Percentiles rank a stretch among this genome's conserved stretches.
These are phyloP conservation scores for Drosophila repleta DNA, from an alignment of 1,140 invertebrate species.

Conservation along the genomic window DNA sequence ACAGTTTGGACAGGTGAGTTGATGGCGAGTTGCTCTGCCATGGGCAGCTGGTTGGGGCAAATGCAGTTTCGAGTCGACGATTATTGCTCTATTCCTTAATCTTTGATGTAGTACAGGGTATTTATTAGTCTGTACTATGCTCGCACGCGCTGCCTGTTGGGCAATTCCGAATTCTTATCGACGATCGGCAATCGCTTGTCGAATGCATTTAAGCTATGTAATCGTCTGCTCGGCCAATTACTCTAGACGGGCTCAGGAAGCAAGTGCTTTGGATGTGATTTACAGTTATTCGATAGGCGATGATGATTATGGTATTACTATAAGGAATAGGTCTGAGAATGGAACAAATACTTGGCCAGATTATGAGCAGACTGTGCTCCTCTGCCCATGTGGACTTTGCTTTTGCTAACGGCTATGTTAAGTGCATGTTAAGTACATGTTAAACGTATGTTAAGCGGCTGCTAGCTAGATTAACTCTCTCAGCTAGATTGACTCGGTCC, in stretches of 20 bases:
- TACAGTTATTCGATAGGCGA: background rate
- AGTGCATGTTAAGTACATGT: background rate
- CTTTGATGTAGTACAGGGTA: too few species aligned
- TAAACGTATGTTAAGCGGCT: too few species aligned
- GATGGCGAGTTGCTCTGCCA: constrained; percentile 84
- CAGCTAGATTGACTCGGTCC: background rate
- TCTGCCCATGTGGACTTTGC: background rate
- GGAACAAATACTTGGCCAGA: too few species aligned
- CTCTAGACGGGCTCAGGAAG: background rate
- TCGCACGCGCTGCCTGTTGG: background rate
- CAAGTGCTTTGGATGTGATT: constrained; percentile 18
- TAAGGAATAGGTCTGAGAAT: background rate
- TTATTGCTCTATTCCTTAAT: too few species aligned
- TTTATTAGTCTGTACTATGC: background rate
- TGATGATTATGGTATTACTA: background rate
- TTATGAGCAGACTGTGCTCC: too few species aligned
- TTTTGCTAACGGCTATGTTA: background rate
- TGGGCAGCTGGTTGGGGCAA: constrained; percentile 86
- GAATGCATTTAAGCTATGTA: constrained; percentile 24
- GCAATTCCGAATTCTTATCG: constrained; percentile 36
- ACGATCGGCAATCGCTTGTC: background rate
- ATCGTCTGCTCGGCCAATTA: constrained; percentile 20
- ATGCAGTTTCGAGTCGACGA: too few species aligned
- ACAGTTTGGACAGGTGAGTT: too few species aligned
- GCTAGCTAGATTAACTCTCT: too few species aligned